A percentile compares a stretch with the other conserved stretches of the same genome.
Conservation (phyloP, 92 coral and sea anemone species). For the Umimayanthus kanabou region DNA sequence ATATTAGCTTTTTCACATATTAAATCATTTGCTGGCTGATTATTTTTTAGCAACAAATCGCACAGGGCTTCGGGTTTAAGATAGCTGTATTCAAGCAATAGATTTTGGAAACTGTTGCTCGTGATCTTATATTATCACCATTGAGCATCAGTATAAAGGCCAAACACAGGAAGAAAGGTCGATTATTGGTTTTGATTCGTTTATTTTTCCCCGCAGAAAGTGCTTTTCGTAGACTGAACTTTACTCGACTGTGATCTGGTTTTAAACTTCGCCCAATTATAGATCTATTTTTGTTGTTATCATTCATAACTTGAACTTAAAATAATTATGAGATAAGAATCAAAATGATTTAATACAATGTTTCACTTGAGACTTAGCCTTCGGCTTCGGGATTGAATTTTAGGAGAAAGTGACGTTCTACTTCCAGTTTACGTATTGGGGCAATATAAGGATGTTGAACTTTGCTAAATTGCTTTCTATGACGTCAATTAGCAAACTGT, state of each 20-base stretch:
- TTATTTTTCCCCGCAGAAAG: slow-evolving; percentile 9
- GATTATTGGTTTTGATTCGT: neutral
- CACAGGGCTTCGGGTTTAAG: too few species aligned
- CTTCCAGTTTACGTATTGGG: too few species aligned
- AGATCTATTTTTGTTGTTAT: neutral
- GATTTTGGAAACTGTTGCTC: neutral
- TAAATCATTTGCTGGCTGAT: too few species aligned
- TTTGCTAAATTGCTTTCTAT: neutral
- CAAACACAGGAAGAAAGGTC: neutral
- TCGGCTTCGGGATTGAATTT: neutral
- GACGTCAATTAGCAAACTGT: neutral
- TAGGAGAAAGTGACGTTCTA: too few species aligned
- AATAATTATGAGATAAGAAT: too few species aligned
- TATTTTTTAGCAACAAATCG: too few species aligned
- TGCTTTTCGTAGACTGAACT: neutral
- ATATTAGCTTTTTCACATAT: too few species aligned
- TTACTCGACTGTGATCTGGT: neutral
- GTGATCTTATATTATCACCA: too few species aligned
- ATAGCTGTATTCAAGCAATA: too few species aligned
- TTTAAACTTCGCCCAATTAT: neutral
- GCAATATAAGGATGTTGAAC: neutral
- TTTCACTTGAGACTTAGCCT: too few species aligned
- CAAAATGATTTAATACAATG: too few species aligned
- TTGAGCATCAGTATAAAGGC: neutral
- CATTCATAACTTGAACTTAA: too few species aligned